Base-by-base conservation (phyloP, 1,140 invertebrate species). In the Drosophila pallidifrons region DNA sequence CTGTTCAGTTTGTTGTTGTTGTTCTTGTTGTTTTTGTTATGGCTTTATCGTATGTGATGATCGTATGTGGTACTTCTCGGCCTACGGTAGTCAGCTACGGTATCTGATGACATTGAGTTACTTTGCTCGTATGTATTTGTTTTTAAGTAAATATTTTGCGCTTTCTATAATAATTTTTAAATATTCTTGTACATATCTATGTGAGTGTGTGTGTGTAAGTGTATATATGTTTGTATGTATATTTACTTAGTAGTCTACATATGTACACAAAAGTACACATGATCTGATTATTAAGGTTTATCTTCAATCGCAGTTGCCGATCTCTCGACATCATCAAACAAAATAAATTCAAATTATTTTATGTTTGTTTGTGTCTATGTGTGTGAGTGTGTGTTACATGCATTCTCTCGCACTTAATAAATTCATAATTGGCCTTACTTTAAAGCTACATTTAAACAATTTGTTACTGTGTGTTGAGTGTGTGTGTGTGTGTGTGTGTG, bases 211-310 rank as follows among this genome's bases (percentile, higher is more conserved):
- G 46, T 69, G 64, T 77, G 58, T 83, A 60, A 10, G n/a, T 10
- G 46, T 41, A 6, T 76, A 52, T 66, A 57, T 83, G 64, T 38
- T 8, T 10, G 46, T 41, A n/a, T 76, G 59, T 66, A 57, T 86
- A 61, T 71, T 65, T 51, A 41, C n/a, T 81, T 59, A 72, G 60
- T 72, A 57, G 72, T 79, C 71, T 82, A 52, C 32, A 43, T 64
- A 81, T 69, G 77, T 83, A 82, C 75, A 81, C 60, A 81, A 64
- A 77, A 81, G 75, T 82, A 79, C 71, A 82, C 65, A 79, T 69
- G 61, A 74, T 66, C 46, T 49, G 30, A 28, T 61, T 16, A 47
- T 61, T 16, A 47, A 46, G 45, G 25, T 61, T 47, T 30, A n/a
- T 43, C 38, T 41, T 20, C 38, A 16, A 60, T 45, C 58, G 45